A percentile compares a stretch with the other conserved stretches of the same genome.
phyloP scores from a whole-genome alignment of 2,797 vertebrate species.

The Ciconia nigra region DNA sequence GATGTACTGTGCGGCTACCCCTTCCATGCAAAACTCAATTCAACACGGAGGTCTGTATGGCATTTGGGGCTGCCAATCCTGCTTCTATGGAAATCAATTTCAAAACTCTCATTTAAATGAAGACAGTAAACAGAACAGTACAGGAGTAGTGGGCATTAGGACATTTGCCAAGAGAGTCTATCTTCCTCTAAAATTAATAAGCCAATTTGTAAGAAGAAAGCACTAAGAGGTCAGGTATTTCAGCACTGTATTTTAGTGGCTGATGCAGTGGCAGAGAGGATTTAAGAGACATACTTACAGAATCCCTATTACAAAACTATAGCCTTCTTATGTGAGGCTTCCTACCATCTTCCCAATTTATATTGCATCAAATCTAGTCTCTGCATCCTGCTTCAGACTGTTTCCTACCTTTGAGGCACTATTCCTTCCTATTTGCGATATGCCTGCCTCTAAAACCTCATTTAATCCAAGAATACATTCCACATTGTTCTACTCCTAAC shows the following conservation, averaged over 20 bases:
- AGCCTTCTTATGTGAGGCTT: background rate
- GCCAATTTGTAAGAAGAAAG: background rate
- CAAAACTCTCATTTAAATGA: background rate
- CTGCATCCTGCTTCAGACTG: background rate
- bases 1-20: background rate
- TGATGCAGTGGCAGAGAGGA: background rate
- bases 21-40: background rate
- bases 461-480: background rate
- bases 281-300: background rate
- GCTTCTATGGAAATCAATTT: background rate
- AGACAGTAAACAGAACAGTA: background rate
- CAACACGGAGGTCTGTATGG: accelerated
- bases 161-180: background rate
- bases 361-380: background rate
- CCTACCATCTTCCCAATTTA: background rate
- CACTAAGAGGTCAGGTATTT: background rate
- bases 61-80: background rate
- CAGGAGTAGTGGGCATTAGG: background rate
- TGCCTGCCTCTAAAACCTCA: background rate
- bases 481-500: background rate
- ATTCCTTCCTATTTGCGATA: background rate
- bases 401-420: background rate
- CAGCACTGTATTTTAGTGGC: background rate
- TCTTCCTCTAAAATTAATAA: background rate
- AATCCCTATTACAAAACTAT: background rate